Base-by-base conservation (phyloP, 2,888 invertebrate species). In the Ferdinandea cuprea region DNA sequence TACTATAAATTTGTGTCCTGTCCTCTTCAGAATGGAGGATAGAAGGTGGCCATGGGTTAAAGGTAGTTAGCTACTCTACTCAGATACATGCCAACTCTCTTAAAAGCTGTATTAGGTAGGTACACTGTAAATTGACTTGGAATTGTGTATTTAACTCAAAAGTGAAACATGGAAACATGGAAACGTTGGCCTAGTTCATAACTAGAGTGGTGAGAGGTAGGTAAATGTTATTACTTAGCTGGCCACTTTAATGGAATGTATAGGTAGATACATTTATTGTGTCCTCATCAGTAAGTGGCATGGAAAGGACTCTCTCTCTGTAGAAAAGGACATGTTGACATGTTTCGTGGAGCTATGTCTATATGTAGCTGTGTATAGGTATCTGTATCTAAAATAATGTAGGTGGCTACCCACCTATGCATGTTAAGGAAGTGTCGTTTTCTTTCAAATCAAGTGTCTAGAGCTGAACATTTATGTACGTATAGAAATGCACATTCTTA, bases 101-200 rank as follows among this genome's bases (percentile, higher is more conserved):
- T 71, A 42, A 71, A 40, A 52, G 28, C 11, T 6, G 11, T 4
- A 17, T 32, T n/a, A 17, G 13, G 35, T 37, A 50, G 48, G 63
- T 46, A 28, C n/a, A 7, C 7, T 8, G 8, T 40, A 32, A 13
- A 42, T 2, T 25, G 54, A 13, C 17, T 25, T 13, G 35, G 35
- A 46, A 25, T 35, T 25, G 5, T 13, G 19, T 66, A 40, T 19
- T 46, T 35, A 28, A 37, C 25, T 66, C 32, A 32, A 32, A 44
- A 59, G 13, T 8, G 40, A 17, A 58, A 28, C 11, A 28, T 21
- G 7, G 15, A 28, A 30, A 28, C 15, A 28, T 21, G 7, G 15
- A 28, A 30, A 28, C 15, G 30, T 42, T 66, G 54, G 32, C 66
- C 44, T 54, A 66, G 66, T 65, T 65, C n/a, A 13, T 4, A 13